Evolutionary conservation across 2,888 invertebrate species (phyloP).

Genomic region (Pemphredon lugubris): DNA sequence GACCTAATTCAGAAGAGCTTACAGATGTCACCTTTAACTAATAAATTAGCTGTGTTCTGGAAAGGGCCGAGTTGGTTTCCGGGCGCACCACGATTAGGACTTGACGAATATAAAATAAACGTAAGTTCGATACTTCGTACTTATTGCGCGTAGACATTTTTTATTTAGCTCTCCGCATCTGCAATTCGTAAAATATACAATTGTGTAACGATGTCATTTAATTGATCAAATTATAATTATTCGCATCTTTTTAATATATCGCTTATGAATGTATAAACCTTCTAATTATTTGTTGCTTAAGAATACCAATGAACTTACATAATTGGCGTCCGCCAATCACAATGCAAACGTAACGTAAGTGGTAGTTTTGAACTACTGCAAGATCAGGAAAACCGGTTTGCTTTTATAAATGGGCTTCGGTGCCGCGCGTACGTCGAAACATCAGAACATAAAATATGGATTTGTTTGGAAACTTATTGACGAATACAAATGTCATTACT

Average conservation of each 20-base stretch:
- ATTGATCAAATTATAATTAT: neutral
- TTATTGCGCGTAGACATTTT: neutral
- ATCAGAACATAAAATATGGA: constrained; percentile 1
- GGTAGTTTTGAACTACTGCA: constrained; percentile 1
- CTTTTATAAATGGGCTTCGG: constrained; percentile 18
- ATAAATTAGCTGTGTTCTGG: constrained; percentile 88
- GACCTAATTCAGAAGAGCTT: constrained; percentile 86
- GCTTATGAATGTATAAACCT: neutral
- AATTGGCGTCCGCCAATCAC: constrained; percentile 22
- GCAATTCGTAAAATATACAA: neutral
- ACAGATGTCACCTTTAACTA: constrained; percentile 83
- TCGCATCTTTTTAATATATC: neutral
- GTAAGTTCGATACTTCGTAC: constrained; percentile 82
- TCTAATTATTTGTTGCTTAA: constrained; percentile 2
- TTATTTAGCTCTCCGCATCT: neutral
- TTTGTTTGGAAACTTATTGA: neutral
- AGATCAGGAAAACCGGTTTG: constrained; percentile 46
- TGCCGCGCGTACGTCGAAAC: neutral
- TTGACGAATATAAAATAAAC: constrained; percentile 88
- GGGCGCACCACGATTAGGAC: constrained; percentile 89
- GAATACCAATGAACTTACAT: constrained; percentile 26
- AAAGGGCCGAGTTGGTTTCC: constrained; percentile 96
- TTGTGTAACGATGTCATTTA: too few species aligned
- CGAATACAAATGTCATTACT: neutral
- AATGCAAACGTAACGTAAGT: constrained; percentile 8